Evolutionary conservation across 1,140 invertebrate species (phyloP), one percentile per base, ranked within the genome.

Genomic region (Parapsyche elsis): DNA sequence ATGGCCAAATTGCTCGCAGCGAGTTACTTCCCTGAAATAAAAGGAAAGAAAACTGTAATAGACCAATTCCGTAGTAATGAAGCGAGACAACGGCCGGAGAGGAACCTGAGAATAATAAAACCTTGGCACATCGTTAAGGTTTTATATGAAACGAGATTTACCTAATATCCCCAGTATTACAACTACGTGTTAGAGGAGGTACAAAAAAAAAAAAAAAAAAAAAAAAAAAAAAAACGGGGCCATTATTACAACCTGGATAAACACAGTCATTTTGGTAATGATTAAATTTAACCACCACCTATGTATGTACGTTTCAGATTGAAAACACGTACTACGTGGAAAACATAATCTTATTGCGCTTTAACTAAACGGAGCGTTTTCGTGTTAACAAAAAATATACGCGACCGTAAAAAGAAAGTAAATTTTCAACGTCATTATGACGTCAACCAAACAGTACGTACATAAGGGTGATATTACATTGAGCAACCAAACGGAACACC

Each of bases 21-120:
- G 21, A n/a, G 14, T 70, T 23, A 23, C 24, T 70, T n/a, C 67
- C 73, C 44, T 26, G 76, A 82, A 82, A 82, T 80, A 80, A 80
- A 81, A 81, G 61, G 49, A 81, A 81, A 79, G 81, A 79, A 81
- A 78, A 57, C 30, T 71, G 59, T 82, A 82, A 82, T 82, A 61
- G 78, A 80, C 73, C 81, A 80, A 82, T 82, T 80, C 78, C 49
- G 78, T 24, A 59, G 74, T 82, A 82, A 82, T 80, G 81, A 82
- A 82, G 74, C 78, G 78, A 80, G 78, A 82, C 81, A 78, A 78
- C 53, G 81, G 46, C 23, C 2, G 2, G 49, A n/a, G 71, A 53
- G 67, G 24, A 77, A 70, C 64, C 21, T 59, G 57, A 59, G 57
- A 79, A 75, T 53, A 76, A 76, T 73, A 79, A 76, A 49, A 67